Evolutionary conservation across 2,888 invertebrate species (phyloP).

Genomic region (Adineta ricciae): DNA sequence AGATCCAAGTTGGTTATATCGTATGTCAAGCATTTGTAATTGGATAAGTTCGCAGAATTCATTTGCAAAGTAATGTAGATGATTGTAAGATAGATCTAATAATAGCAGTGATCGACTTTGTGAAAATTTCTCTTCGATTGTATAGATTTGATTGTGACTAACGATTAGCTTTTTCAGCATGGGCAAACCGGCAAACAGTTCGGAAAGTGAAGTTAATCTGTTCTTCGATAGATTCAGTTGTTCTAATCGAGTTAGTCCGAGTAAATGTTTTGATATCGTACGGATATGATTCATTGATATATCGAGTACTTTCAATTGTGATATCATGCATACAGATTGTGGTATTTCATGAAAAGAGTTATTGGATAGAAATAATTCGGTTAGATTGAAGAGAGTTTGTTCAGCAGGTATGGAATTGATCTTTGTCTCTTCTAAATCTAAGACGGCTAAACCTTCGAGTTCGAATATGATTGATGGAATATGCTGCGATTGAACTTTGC

Average conservation of each 20-base stretch:
- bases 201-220: neutral
- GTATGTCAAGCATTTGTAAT: constrained; percentile 26
- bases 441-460: constrained; percentile 42
- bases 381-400: constrained; percentile 39
- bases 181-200: neutral
- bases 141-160: neutral
- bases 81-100: constrained; percentile 22
- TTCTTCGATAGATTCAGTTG: neutral
- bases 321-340: neutral
- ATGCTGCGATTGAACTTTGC: constrained; percentile 48
- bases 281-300: neutral
- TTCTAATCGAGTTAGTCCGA: neutral
- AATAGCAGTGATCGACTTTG: neutral
- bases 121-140: neutral
- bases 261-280: neutral
- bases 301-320: neutral
- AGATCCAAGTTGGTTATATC: constrained; percentile 20
- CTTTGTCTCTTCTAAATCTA: constrained; percentile 46
- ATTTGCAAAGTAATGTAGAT: constrained; percentile 3
- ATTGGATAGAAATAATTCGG: constrained; percentile 42
- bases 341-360: constrained; percentile 41
- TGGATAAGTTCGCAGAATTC: constrained; percentile 16
- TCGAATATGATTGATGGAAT: constrained; percentile 48
- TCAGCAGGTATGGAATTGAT: constrained; percentile 47
- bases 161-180: neutral